A percentile compares a stretch with the other conserved stretches of the same genome.
These are phyloP conservation scores for Dryobota labecula DNA, from an alignment of 2,888 invertebrate species.

Conservation along the genomic window DNA sequence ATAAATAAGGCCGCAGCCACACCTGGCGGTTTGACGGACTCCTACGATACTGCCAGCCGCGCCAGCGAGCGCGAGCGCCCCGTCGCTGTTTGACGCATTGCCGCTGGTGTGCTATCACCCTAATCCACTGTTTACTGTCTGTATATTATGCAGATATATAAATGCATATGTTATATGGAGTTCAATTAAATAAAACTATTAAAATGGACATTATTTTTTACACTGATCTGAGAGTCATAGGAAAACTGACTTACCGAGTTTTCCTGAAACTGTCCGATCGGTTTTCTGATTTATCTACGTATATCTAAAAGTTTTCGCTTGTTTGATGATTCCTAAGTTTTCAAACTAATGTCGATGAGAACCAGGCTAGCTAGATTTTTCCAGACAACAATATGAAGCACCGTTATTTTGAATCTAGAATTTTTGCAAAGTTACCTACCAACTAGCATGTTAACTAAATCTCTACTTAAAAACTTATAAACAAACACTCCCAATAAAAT, in stretches of 20 bases:
- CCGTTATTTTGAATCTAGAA: neutral
- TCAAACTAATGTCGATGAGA: neutral
- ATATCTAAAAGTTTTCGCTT: neutral
- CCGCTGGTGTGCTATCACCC: conserved; percentile 65
- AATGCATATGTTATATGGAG: neutral
- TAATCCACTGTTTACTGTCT: conserved; percentile 61
- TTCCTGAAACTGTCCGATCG: neutral
- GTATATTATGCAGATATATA: conserved; percentile 14
- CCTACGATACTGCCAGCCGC: conserved; percentile 73
- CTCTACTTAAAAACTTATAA: conserved; percentile 26
- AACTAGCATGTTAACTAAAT: conserved; percentile 1
- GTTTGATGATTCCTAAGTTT: neutral
- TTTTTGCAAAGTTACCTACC: neutral
- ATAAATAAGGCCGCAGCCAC: conserved; percentile 82
- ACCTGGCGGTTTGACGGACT: conserved; percentile 83
- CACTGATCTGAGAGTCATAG: neutral
- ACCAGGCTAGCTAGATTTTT: neutral
- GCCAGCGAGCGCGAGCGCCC: conserved; percentile 26
- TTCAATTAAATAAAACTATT: neutral
- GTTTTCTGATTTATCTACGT: neutral
- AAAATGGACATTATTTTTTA: neutral
- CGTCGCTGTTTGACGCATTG: conserved; percentile 70
- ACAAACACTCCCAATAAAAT: conserved; percentile 51
- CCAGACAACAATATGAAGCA: neutral
- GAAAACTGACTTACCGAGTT: neutral